A percentile compares a stretch with the other conserved stretches of the same genome.
Conservation (phyloP, 2,113 vertebrate species). For the Gallinago paraguaiae region DNA sequence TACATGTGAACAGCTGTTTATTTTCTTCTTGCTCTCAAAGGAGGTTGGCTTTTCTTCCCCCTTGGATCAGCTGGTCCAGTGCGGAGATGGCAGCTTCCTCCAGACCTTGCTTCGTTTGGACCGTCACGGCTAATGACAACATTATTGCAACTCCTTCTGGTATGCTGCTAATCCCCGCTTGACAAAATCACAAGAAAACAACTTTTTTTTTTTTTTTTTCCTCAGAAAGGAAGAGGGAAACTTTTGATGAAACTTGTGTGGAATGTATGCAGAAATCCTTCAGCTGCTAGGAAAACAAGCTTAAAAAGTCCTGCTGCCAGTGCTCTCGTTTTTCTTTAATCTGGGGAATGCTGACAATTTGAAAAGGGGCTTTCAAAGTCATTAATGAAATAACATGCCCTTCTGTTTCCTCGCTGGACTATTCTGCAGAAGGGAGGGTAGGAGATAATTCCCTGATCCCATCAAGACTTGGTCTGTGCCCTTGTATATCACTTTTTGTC, state of each 20-base stretch:
- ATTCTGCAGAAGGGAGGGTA: fast-evolving
- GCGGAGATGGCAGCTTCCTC: fast-evolving
- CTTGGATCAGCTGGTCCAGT: fast-evolving
- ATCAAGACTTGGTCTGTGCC: fast-evolving
- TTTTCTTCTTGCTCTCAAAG: background rate
- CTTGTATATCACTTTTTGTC: fast-evolving
- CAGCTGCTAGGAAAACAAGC: background rate
- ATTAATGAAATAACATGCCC: fast-evolving
- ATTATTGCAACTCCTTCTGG: background rate
- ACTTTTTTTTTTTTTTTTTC: background rate
- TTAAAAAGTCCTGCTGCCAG: background rate
- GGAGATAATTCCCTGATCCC: fast-evolving
- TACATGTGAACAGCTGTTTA: background rate
- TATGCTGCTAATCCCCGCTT: fast-evolving
- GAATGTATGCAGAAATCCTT: background rate
- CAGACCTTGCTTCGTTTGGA: fast-evolving
- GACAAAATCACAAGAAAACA: background rate
- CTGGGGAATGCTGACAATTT: background rate
- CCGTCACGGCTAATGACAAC: fast-evolving
- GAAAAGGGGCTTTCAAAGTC: fast-evolving
- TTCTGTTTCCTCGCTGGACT: fast-evolving
- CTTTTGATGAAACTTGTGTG: background rate
- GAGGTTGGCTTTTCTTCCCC: background rate
- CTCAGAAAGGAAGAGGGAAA: background rate
- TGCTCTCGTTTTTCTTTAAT: fast-evolving